Conservation (phyloP, 2,113 vertebrate species). For the Sorex araneus region DNA sequence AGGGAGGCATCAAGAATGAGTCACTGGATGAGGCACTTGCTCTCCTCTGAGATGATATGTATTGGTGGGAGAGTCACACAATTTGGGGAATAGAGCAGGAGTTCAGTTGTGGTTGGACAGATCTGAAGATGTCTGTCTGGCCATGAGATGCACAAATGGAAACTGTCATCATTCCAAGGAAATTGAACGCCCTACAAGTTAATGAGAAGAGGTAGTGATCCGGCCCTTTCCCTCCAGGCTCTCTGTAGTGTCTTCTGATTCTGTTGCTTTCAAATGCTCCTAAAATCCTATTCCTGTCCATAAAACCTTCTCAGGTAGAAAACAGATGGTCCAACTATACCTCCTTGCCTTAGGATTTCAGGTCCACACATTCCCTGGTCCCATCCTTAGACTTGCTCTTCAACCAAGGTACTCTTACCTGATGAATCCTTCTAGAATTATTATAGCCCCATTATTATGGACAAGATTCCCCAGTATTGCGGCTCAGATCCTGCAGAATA, state of each 20-base stretch:
- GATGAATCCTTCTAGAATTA: background rate
- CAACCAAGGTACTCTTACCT: background rate
- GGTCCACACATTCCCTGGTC: background rate
- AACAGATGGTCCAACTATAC: background rate
- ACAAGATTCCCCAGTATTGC: background rate
- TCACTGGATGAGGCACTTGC: background rate
- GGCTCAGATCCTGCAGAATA: background rate
- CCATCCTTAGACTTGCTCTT: background rate
- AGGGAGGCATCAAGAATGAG: background rate
- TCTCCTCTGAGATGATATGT: background rate
- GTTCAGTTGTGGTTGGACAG: no score
- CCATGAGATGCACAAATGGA: background rate
- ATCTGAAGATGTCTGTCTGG: background rate
- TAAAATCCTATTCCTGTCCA: constrained; percentile 14
- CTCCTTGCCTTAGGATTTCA: background rate
- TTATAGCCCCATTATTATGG: background rate
- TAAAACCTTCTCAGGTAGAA: constrained; percentile 6
- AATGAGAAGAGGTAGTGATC: background rate
- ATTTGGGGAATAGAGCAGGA: background rate
- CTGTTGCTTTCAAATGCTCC: background rate
- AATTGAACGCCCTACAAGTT: background rate
- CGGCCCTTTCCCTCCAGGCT: background rate
- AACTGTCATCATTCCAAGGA: background rate
- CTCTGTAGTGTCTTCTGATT: constrained; percentile 8
- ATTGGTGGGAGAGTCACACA: background rate